Evolutionary conservation across 2,888 invertebrate genomes (phyloP).

Genomic region (Drosophila lacicola): DNA sequence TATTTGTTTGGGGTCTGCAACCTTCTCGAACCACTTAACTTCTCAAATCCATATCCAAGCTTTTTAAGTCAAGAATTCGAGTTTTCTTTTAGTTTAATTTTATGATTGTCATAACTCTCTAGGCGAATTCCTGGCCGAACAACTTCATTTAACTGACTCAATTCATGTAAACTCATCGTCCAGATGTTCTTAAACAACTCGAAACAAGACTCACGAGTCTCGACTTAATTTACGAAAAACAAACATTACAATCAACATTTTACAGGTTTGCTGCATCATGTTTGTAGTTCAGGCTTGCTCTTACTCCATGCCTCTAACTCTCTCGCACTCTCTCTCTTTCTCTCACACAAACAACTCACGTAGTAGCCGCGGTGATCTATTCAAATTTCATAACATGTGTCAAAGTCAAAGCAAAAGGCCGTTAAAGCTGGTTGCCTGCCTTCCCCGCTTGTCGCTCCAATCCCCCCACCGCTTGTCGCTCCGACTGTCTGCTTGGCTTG

Average conservation of each 20-base stretch:
- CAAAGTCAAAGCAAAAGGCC: constrained; percentile 72
- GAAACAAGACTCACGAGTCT: constrained; percentile 38
- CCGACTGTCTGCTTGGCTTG: constrained; percentile 11
- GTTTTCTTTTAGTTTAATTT: constrained; percentile 19
- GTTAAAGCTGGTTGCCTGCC: constrained; percentile 52
- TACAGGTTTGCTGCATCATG: constrained; percentile 66
- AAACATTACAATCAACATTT: constrained; percentile 50
- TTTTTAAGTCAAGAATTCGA: background rate
- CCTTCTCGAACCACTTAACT: background rate
- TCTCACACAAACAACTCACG: constrained; percentile 13
- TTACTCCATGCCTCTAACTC: background rate
- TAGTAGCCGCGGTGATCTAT: constrained; percentile 65
- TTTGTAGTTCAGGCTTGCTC: constrained; percentile 5
- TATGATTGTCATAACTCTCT: constrained; percentile 26
- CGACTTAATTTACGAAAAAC: constrained; percentile 35
- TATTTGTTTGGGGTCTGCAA: no score
- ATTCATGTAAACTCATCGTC: constrained; percentile 62
- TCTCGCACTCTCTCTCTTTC: background rate
- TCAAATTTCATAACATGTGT: constrained; percentile 79
- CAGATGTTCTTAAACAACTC: constrained; percentile 53
- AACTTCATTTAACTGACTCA: constrained; percentile 63
- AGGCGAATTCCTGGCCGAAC: constrained; percentile 36
- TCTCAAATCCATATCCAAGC: background rate
- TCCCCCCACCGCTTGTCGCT: background rate
- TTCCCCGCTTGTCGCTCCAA: background rate